Percentiles rank a stretch among this genome's conserved stretches.
Conservation (phyloP, 2,797 vertebrate species). For the Sparus aurata region DNA sequence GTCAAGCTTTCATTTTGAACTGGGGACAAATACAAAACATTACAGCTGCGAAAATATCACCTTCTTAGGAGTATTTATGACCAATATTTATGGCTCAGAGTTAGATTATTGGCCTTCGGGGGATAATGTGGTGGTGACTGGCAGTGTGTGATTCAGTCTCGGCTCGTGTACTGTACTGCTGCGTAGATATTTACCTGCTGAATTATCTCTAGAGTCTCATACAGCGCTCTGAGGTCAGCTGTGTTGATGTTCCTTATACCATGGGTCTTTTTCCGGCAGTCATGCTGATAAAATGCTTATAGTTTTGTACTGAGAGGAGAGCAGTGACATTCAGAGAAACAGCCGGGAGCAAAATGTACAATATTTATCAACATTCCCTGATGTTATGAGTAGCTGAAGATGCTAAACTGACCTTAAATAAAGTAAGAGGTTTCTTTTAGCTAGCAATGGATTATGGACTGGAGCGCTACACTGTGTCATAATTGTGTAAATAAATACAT, state of each 20-base stretch:
- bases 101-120: conserved; percentile 47
- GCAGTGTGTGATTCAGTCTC: conserved; percentile 49
- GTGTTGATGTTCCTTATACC: conserved; percentile 17
- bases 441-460: not conserved
- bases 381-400: conserved; percentile 9
- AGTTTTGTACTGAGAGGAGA: conserved; percentile 17
- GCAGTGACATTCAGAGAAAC: conserved; percentile 17
- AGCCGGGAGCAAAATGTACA: conserved; percentile 4
- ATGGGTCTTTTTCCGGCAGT: conserved; percentile 13
- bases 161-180: conserved; percentile 39
- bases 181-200: conserved; percentile 47
- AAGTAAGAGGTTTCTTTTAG: not conserved
- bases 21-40: conserved; percentile 12
- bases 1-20: conserved; percentile 32
- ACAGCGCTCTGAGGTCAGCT: conserved; percentile 31
- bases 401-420: conserved; percentile 2
- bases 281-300: not conserved
- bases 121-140: conserved; percentile 38
- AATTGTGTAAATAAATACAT: not conserved
- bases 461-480: not conserved
- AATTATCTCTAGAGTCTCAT: conserved; percentile 36
- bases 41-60: conserved; percentile 29
- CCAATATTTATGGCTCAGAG: conserved; percentile 43
- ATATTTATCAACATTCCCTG: not conserved
- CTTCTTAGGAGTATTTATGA: conserved; percentile 45